A percentile compares a stretch with the other conserved stretches of the same genome.
phyloP scores from a whole-genome alignment of 1,140 invertebrate species.

The Periplaneta americana region DNA sequence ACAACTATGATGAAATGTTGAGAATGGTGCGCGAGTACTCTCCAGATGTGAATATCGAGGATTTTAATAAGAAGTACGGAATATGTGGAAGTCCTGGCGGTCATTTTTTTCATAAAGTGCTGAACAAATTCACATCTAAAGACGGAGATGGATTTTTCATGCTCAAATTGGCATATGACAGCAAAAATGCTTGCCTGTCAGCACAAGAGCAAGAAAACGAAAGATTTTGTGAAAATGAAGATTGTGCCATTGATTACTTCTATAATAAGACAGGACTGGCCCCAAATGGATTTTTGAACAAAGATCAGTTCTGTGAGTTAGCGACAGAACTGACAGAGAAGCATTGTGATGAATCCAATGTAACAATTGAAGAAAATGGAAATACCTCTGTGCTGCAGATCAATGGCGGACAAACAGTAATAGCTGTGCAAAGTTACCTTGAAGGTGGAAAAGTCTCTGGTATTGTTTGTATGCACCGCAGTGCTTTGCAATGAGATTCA shows the following conservation, averaged over 20 bases:
- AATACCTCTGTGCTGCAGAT: neutral
- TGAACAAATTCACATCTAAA: neutral
- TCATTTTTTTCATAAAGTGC: neutral
- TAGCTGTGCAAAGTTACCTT: neutral
- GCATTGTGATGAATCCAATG: neutral
- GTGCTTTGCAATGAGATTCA: too few species aligned
- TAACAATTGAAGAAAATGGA: neutral
- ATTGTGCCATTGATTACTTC: neutral
- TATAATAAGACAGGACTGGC: neutral
- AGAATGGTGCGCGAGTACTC: neutral
- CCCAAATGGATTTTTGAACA: neutral
- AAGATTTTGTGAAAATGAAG: neutral
- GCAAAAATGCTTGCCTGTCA: neutral
- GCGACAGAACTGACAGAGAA: neutral
- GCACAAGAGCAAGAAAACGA: neutral
- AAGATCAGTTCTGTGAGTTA: neutral
- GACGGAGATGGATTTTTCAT: neutral
- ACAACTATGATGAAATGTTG: neutral
- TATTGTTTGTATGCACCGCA: neutral
- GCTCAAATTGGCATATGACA: neutral
- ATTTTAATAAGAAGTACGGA: neutral
- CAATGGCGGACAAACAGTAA: neutral
- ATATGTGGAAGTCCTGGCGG: neutral
- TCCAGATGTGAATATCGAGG: neutral
- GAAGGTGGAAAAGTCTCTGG: neutral